phyloP scores from a whole-genome alignment of 2,113 vertebrate genomes.

The Serilophus lunatus region DNA sequence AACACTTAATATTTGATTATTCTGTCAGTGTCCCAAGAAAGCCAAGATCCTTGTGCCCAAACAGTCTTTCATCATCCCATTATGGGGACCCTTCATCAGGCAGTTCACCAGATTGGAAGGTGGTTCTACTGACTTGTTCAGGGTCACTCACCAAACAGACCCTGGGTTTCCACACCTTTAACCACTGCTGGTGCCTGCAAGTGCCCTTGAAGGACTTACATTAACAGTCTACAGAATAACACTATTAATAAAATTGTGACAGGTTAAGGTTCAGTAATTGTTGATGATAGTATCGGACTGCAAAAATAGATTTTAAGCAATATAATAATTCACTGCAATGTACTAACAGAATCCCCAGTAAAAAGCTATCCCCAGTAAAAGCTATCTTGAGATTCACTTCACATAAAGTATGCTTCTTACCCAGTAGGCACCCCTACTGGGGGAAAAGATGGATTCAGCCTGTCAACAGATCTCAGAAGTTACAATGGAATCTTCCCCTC shows the following conservation, averaged over 20 bases:
- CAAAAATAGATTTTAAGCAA: neutral
- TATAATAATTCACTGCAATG: neutral
- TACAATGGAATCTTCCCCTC: neutral
- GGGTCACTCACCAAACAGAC: neutral
- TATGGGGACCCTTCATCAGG: neutral
- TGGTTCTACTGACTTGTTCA: neutral
- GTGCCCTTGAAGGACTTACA: neutral
- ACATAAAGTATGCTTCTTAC: neutral
- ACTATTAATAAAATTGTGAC: neutral
- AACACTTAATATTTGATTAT: neutral
- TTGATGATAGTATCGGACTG: neutral
- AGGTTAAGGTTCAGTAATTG: neutral
- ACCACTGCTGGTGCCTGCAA: neutral
- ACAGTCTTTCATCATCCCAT: neutral
- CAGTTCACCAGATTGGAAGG: neutral
- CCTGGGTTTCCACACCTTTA: neutral
- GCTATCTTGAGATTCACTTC: neutral
- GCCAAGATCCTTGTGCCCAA: neutral
- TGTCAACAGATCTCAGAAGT: neutral
- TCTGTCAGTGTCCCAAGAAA: neutral
- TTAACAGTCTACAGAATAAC: neutral
- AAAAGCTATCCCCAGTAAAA: no score
- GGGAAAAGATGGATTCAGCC: neutral
- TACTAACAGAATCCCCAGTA: neutral
- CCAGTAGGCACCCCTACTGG: rapidly evolving